These are phyloP conservation scores for Fringilla coelebs DNA, from an alignment of 2,797 vertebrate species.

Conservation along the genomic window DNA sequence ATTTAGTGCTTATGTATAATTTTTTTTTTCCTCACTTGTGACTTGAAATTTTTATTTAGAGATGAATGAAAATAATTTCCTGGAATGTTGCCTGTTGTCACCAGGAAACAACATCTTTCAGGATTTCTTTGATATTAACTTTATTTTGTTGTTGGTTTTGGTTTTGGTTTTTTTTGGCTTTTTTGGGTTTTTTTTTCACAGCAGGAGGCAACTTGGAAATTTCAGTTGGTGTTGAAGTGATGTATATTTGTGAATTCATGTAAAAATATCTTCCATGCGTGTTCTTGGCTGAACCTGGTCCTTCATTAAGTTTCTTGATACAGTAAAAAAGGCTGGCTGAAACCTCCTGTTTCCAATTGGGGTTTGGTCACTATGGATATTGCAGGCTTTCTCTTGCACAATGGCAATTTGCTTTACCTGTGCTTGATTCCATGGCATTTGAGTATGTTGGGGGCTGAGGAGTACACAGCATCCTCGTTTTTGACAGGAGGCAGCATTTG, in stretches of 20 bases:
- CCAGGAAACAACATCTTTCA: not conserved
- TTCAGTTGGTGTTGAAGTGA: not conserved
- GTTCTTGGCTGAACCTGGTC: not conserved
- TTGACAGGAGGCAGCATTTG: not conserved
- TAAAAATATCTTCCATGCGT: not conserved
- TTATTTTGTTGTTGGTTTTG: not conserved
- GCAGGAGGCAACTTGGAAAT: not conserved
- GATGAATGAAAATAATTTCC: not conserved
- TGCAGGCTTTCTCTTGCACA: not conserved
- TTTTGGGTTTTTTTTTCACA: not conserved
- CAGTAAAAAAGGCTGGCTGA: not conserved
- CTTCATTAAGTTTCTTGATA: not conserved
- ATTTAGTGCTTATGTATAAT: not conserved
- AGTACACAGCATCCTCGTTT: not conserved
- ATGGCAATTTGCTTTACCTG: not conserved
- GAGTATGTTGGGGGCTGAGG: fast-evolving
- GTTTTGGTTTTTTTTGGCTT: not conserved
- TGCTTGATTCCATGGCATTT: not conserved
- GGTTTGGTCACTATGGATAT: not conserved
- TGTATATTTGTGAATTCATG: not conserved
- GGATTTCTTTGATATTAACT: not conserved
- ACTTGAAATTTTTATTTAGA: not conserved
- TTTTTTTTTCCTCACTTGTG: not conserved
- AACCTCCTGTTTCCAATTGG: not conserved
- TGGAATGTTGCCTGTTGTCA: not conserved